phyloP scores from a whole-genome alignment of 2,888 invertebrate species.

The Herminia tarsipennalis region DNA sequence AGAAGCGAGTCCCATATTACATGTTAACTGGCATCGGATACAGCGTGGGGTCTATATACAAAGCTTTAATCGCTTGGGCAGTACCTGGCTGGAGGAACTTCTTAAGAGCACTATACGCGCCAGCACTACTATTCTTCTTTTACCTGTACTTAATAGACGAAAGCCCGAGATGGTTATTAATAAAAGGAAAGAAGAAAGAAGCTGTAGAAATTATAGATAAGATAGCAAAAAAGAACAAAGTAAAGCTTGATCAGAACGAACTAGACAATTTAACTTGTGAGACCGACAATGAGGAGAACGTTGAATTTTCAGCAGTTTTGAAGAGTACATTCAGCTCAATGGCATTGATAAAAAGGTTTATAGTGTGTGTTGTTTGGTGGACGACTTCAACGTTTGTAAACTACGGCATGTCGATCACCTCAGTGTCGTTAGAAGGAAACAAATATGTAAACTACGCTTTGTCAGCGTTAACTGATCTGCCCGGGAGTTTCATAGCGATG shows the following conservation, averaged over 20 bases:
- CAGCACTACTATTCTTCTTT: slow-evolving; percentile 87
- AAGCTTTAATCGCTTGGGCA: slow-evolving; percentile 61
- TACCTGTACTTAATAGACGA: slow-evolving; percentile 89
- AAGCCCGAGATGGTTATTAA: slow-evolving; percentile 92
- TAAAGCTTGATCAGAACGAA: slow-evolving; percentile 55
- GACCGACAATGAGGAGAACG: slow-evolving; percentile 46
- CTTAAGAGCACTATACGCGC: slow-evolving; percentile 88
- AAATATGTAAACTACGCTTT: slow-evolving; percentile 91
- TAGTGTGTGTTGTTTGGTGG: slow-evolving; percentile 76
- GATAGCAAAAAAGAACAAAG: slow-evolving; percentile 82
- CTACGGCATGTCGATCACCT: slow-evolving; percentile 91
- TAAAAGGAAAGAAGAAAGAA: slow-evolving; percentile 87
- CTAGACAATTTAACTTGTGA: slow-evolving; percentile 50
- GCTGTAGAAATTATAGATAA: slow-evolving; percentile 87
- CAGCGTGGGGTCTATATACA: slow-evolving; percentile 51
- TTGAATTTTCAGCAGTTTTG: slow-evolving; percentile 52
- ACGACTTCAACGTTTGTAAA: slow-evolving; percentile 91
- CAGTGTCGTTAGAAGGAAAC: slow-evolving; percentile 90
- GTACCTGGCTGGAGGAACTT: slow-evolving; percentile 89
- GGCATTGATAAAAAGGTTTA: slow-evolving; percentile 62
- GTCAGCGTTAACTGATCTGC: slow-evolving; percentile 84
- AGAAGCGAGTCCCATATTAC: slow-evolving; percentile 61
- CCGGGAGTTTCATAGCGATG: slow-evolving; percentile 83
- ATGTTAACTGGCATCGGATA: slow-evolving; percentile 59
- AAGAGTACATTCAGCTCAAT: slow-evolving; percentile 65